Percentiles rank a stretch among this genome's conserved stretches.
phyloP scores from a whole-genome alignment of 2,113 vertebrate species.

The Hydrochoerus hydrochaeris region DNA sequence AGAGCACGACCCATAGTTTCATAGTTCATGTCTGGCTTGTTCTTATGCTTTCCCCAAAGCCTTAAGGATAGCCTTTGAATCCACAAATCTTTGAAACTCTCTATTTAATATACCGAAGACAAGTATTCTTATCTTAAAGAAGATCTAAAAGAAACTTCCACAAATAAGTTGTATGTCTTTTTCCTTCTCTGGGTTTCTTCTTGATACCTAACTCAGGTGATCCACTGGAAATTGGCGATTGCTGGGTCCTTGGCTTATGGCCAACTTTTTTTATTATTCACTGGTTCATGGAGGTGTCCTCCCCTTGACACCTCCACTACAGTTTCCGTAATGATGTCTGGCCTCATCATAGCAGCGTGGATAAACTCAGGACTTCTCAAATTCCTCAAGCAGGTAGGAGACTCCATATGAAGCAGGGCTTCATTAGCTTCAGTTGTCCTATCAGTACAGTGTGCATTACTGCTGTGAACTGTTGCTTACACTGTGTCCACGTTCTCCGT shows the following conservation, averaged over 20 bases:
- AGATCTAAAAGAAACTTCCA: slow-evolving; percentile 99
- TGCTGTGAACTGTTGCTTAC: slow-evolving; percentile 94
- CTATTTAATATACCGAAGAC: slow-evolving; percentile 98
- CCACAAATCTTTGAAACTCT: slow-evolving; percentile 98
- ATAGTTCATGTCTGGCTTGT: slow-evolving; percentile 99
- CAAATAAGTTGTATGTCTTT: slow-evolving; percentile 98
- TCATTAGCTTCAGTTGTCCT: slow-evolving; percentile 99
- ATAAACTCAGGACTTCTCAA: slow-evolving; percentile 95
- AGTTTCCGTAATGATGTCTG: slow-evolving; percentile 93
- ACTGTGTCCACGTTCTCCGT: slow-evolving; percentile 82
- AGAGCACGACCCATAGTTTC: slow-evolving; percentile 99
- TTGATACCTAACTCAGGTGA: slow-evolving; percentile 96
- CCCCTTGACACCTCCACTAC: slow-evolving; percentile 98
- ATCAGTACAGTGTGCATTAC: slow-evolving; percentile 92
- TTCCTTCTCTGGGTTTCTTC: slow-evolving; percentile 96
- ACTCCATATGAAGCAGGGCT: slow-evolving; percentile 99
- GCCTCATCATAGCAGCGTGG: slow-evolving; percentile 98
- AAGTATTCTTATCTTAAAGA: slow-evolving; percentile 99
- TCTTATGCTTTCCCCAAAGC: slow-evolving; percentile 99
- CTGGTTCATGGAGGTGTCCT: slow-evolving; percentile 92
- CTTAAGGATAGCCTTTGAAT: slow-evolving; percentile 98
- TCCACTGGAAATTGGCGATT: slow-evolving; percentile 90
- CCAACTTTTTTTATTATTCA: slow-evolving; percentile 96
- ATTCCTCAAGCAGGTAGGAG: slow-evolving; percentile 94
- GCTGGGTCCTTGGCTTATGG: slow-evolving; percentile 94